phyloP scores from a whole-genome alignment of 2,888 invertebrate species.

The Steromphala cineraria region DNA sequence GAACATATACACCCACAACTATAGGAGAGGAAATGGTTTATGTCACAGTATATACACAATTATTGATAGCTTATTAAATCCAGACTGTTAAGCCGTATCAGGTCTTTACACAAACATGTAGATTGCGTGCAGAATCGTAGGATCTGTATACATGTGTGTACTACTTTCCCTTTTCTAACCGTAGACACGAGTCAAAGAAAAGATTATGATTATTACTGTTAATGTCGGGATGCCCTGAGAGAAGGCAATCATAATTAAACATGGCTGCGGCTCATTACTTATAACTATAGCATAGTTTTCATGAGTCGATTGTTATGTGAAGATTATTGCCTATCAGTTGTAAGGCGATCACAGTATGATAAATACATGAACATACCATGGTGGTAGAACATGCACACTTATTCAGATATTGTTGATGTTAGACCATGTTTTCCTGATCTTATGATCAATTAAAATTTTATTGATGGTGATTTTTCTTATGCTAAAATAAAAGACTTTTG shows the following conservation, averaged over 20 bases:
- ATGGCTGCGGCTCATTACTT: background rate
- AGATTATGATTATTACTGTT: background rate
- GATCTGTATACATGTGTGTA: background rate
- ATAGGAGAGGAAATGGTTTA: background rate
- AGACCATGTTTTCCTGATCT: too few species aligned
- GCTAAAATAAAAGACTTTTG: too few species aligned
- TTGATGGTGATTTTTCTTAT: too few species aligned
- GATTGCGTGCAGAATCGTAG: background rate
- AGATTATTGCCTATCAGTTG: too few species aligned
- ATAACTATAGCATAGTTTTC: background rate
- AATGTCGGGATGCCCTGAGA: background rate
- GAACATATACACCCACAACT: background rate
- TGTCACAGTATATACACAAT: background rate
- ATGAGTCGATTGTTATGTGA: background rate
- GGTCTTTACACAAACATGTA: background rate
- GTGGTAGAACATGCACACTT: too few species aligned
- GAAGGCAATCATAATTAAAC: background rate
- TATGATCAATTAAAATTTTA: too few species aligned
- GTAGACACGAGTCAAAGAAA: background rate
- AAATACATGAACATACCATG: too few species aligned
- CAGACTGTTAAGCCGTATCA: background rate
- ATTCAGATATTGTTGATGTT: too few species aligned
- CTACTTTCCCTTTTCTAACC: background rate
- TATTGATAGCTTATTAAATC: background rate
- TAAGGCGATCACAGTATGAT: too few species aligned